Percentiles rank a stretch among this genome's conserved stretches.
Conservation (phyloP, 2,113 vertebrate genomes). For the Tapirus terrestris region DNA sequence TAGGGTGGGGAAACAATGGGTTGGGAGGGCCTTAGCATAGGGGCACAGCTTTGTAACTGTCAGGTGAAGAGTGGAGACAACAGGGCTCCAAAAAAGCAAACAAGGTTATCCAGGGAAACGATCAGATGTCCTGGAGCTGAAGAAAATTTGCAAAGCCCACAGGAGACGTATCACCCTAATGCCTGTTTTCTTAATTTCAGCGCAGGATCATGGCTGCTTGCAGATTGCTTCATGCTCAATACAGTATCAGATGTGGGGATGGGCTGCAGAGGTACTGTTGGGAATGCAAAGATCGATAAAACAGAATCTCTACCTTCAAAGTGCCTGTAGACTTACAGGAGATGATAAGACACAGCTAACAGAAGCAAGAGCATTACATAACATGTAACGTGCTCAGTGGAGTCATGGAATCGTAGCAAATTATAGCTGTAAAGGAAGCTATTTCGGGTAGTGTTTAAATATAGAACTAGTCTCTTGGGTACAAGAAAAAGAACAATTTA, state of each 20-base stretch:
- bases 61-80: neutral
- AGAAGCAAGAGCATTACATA: constrained; percentile 52
- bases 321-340: neutral
- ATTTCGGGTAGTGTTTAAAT: constrained; percentile 72
- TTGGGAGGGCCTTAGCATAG: neutral
- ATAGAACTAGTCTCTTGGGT: constrained; percentile 67
- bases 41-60: neutral
- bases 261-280: neutral
- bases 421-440: constrained; percentile 43
- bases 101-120: neutral
- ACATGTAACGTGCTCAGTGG: neutral
- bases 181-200: neutral
- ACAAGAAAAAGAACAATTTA: constrained; percentile 64
- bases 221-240: neutral
- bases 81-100: neutral
- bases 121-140: neutral
- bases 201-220: neutral
- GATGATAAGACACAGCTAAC: neutral
- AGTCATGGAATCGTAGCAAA: constrained; percentile 48
- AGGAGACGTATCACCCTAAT: neutral
- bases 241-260: neutral
- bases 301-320: constrained; percentile 27
- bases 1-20: neutral
- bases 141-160: neutral
- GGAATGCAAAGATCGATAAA: neutral